Evolutionary conservation across 2,113 vertebrate species (phyloP).

Genomic region (Sminthopsis crassicaudata): DNA sequence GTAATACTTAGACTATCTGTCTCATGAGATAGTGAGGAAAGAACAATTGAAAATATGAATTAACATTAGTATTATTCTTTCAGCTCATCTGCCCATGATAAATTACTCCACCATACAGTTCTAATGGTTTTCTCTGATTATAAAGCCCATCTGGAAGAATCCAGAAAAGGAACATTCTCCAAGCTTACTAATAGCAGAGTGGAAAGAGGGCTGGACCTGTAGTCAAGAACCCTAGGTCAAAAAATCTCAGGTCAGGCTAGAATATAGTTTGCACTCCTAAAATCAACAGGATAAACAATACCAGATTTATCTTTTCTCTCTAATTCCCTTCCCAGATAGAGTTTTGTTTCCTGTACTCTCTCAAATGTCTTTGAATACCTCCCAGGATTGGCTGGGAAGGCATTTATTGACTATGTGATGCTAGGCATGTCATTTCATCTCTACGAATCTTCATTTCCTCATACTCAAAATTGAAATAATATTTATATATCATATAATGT

Average conservation of each 20-base stretch:
- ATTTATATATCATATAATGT: neutral
- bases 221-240: neutral
- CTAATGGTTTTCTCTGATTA: neutral
- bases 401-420: neutral
- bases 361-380: neutral
- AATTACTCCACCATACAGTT: neutral
- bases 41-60: neutral
- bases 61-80: neutral
- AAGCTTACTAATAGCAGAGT: neutral
- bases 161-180: neutral
- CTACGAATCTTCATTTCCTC: neutral
- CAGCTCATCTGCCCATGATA: neutral
- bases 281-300: neutral
- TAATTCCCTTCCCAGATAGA: neutral
- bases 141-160: neutral
- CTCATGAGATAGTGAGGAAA: neutral
- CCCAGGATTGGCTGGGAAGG: neutral
- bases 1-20: neutral
- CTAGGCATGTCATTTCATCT: neutral
- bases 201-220: neutral
- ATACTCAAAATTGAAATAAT: neutral
- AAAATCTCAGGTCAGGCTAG: neutral
- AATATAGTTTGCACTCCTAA: neutral
- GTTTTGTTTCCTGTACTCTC: neutral
- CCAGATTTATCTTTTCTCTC: slow-evolving; percentile 5